A percentile compares a stretch with the other conserved stretches of the same genome.
Conservation (phyloP, 2,113 vertebrate species). For the Brachypteracias leptosomus region DNA sequence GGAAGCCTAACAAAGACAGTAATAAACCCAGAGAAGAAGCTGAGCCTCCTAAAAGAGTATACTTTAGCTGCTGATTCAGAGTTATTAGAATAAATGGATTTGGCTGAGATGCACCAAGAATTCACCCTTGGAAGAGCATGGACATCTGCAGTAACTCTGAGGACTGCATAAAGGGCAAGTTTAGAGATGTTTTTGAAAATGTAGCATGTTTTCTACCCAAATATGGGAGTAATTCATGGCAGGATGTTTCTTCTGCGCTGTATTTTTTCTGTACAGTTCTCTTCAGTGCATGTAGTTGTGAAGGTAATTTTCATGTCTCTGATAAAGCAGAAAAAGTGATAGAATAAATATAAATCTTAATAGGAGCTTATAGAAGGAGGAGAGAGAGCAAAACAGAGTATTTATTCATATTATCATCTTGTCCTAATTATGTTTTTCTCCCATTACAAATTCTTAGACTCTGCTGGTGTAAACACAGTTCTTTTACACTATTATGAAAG, state of each 20-base stretch:
- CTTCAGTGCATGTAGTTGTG: neutral
- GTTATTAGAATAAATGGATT: neutral
- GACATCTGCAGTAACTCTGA: neutral
- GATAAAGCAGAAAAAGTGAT: neutral
- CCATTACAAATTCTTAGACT: neutral
- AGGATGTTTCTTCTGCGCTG: neutral
- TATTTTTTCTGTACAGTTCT: neutral
- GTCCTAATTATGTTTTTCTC: neutral
- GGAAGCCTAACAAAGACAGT: neutral
- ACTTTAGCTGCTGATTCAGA: neutral
- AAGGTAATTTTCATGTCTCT: neutral
- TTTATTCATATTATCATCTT: neutral
- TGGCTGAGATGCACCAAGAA: neutral
- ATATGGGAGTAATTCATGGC: neutral
- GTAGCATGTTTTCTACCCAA: neutral
- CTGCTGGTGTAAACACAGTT: neutral
- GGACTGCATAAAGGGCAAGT: fast-evolving
- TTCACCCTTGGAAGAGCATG: neutral
- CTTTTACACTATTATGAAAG: neutral
- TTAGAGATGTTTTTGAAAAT: neutral
- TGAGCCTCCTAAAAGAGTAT: neutral
- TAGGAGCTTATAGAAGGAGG: neutral
- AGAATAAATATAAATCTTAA: neutral
- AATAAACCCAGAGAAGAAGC: neutral
- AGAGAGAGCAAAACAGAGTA: neutral